Evolutionary conservation across 2,797 vertebrate genomes (phyloP), one percentile per base, ranked within the genome.

Genomic region (Lacerta agilis): DNA sequence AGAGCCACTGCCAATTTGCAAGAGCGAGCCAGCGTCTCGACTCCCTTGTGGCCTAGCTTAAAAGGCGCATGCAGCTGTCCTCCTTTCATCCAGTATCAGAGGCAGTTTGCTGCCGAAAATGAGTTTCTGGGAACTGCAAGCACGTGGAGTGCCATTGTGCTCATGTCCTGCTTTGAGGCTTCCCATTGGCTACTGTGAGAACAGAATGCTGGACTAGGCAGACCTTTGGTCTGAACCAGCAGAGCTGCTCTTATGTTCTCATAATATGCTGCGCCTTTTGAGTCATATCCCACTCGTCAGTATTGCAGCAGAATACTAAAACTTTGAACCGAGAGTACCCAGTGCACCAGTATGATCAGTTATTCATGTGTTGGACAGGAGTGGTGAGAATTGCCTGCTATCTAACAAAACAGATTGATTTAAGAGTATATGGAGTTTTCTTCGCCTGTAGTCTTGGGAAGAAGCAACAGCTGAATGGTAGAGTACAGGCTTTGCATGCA

Each of bases 311-410:
- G 66, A 86, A 86, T 55, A 43, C 25, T 75, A 61, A 75, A 77
- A 77, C 27, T 76, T 4, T 71, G 27, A 55, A 38, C 64, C 76
- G 8, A 86, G 85, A 86, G 85, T 25, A 29, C 33, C 23, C 45
- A 61, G 71, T 11, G 23, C 36, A 75, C 8, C 49, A 29, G 67
- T 41, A 36, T 36, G 77, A 79, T 71, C 43, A 20, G 77, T 86
- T 71, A 79, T 79, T 86, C 55, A 86, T 79, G n/a, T 79, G 77
- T 64, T 71, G 61, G 43, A 25, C 41, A 79, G 45, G 69, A 72
- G 20, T 5, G 29, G 79, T 29, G 64, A 49, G 77, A 38, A 86
- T 11, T 72, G 33, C 45, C 64, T 20, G 3, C 66, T 41, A 13
- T 36, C 55, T 71, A 79, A 58, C 38, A 33, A 25, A 79, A 71